Evolutionary conservation across 2,888 invertebrate genomes (phyloP).

Genomic region (Eumerus sabulonum): DNA sequence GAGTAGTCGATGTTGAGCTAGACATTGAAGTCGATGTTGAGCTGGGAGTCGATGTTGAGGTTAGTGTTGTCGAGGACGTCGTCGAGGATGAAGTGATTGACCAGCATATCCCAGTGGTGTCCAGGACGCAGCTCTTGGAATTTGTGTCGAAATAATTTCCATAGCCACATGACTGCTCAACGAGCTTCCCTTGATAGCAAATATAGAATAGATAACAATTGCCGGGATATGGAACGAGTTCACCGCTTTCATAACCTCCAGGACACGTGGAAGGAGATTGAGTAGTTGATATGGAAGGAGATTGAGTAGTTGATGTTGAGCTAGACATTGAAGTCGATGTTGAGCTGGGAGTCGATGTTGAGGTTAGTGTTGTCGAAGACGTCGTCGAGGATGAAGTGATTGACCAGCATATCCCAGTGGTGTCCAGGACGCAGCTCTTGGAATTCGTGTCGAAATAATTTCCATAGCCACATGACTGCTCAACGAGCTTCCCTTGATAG

Average conservation of each 20-base stretch:
- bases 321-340: no score
- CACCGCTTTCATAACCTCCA: constrained; percentile 41
- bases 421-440: constrained; percentile 18
- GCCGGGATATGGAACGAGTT: constrained; percentile 27
- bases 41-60: no score
- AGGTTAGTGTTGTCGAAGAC: no score
- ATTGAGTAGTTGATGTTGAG: no score
- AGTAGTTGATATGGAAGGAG: no score
- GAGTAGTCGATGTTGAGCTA: constrained; percentile 11
- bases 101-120: constrained; percentile 27
- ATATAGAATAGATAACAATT: constrained; percentile 37
- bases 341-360: no score
- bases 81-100: no score
- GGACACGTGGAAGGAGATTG: constrained; percentile 6
- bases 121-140: not conserved
- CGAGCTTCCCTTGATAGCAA: constrained; percentile 41
- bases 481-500: constrained; percentile 61
- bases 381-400: not conserved
- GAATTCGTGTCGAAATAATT: constrained; percentile 23
- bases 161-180: constrained; percentile 33
- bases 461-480: constrained; percentile 52
- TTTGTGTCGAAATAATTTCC: constrained; percentile 35
- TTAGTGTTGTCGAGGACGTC: no score
- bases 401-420: constrained; percentile 42
- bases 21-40: no score